A percentile compares a stretch with the other conserved stretches of the same genome.
Conservation (phyloP, 1,140 invertebrate genomes). For the Heliconius hewitsoni region DNA sequence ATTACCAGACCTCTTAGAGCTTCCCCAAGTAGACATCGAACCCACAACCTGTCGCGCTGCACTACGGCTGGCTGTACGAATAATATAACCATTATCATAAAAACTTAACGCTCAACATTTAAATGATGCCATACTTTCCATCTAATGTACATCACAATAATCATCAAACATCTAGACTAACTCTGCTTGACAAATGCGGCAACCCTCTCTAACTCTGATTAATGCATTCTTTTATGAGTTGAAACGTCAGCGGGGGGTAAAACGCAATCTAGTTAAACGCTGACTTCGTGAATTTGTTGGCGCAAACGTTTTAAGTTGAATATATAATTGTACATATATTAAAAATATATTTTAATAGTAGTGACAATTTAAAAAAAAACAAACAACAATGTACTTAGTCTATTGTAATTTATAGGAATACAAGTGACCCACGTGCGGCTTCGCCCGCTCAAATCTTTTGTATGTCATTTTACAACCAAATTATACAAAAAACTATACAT, state of each 20-base stretch:
- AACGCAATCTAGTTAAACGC: slow-evolving; percentile 53
- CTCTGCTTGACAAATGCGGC: slow-evolving; percentile 45
- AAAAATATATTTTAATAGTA: neutral
- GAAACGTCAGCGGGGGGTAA: slow-evolving; percentile 54
- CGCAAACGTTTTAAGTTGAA: slow-evolving; percentile 24
- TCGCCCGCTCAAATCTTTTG: no score
- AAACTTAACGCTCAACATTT: neutral
- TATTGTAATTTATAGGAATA: no score
- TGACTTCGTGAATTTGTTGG: slow-evolving; percentile 31
- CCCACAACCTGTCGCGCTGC: no score
- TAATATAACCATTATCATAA: neutral
- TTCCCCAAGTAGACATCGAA: no score
- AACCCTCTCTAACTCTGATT: slow-evolving; percentile 53
- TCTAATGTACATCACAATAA: slow-evolving; percentile 19
- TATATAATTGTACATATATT: neutral
- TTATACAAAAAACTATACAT: no score
- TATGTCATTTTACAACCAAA: no score
- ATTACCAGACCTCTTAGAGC: no score
- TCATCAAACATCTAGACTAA: slow-evolving; percentile 37
- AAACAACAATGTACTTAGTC: no score
- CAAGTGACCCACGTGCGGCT: no score
- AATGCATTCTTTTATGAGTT: slow-evolving; percentile 59
- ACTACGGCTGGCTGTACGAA: no score
- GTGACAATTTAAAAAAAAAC: neutral
- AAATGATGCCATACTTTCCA: neutral